Base-by-base conservation (phyloP, 2,888 invertebrate species). In the Lepidochrysops patricia region DNA sequence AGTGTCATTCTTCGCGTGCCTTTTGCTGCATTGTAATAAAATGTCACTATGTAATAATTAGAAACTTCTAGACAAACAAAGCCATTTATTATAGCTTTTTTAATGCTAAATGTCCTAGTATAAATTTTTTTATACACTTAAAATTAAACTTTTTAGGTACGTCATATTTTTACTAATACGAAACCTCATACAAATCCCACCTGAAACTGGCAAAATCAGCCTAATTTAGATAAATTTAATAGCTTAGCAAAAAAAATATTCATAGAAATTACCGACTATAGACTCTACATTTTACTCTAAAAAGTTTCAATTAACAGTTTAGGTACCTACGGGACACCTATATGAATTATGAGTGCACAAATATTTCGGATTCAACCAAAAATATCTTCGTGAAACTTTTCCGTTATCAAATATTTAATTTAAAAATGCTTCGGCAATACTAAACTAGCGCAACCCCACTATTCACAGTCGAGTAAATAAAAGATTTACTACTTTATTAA, bases 1-100 rank as follows among this genome's bases (percentile, higher is more conserved):
- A 12, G 54, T 32, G 54, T 54, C 54, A 54, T 54, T 54, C 32
- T 19, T 32, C 15, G 54, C 19, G 32, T 54, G 54, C 54, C 52
- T 29, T 9, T 27, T 12, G 15, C 15, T 54, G 26, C 54, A 54
- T 54, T 54, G 9, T 32, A 54, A 29, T 19, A 29, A 2, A 54
- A 54, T 54, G 32, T 19, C 54, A 54, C 9, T 19, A 13, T 27
- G 52, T 19, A 19, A 3, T 19, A 29, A 29, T 52, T 4, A 15
- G 5, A 7, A 37, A 32, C 25, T 9, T 6, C 23, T 49, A 15
- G 23, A 26, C 15, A 13, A 7, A 26, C 27, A 27, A 3, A 26
- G 15, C 7, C n/a, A 13, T 26, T 27, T 26, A 19, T 25, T 50
- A 15, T 50, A 27, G 27, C 27, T 52, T 27, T 13, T 27, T 26